Evolutionary conservation across 2,797 vertebrate genomes (phyloP).

Genomic region (Cossypha heuglini): DNA sequence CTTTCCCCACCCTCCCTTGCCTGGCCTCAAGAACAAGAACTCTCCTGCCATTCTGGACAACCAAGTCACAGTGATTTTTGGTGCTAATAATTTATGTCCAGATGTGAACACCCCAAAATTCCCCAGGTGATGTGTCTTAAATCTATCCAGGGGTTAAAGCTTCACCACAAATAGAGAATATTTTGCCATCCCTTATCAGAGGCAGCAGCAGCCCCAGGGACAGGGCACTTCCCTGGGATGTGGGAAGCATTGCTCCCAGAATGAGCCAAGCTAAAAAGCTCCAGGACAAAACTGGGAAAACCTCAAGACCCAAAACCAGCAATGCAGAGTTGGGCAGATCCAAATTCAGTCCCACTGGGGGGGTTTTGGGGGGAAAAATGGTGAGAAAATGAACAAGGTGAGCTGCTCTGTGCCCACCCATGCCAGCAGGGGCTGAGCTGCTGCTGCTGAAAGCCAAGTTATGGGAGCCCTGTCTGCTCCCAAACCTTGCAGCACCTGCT

Average conservation of each 20-base stretch:
- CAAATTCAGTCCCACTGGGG: background rate
- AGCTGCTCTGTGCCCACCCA: background rate
- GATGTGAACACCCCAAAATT: background rate
- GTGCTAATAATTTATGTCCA: background rate
- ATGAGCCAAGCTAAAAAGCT: background rate
- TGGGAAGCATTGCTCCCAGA: fast-evolving
- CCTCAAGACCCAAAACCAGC: background rate
- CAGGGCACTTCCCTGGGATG: background rate
- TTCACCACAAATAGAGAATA: background rate
- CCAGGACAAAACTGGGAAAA: background rate
- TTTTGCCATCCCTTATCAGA: background rate
- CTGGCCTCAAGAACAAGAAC: background rate
- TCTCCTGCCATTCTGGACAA: background rate
- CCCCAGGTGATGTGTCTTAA: background rate
- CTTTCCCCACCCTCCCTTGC: background rate
- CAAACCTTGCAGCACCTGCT: background rate
- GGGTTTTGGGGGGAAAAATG: fast-evolving
- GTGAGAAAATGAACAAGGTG: background rate
- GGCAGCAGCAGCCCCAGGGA: background rate
- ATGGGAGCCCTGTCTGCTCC: background rate
- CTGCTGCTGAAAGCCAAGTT: background rate
- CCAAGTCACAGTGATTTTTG: background rate
- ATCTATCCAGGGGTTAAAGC: background rate
- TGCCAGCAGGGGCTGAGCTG: background rate
- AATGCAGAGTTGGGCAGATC: background rate